Evolutionary conservation across 2,888 invertebrate genomes (phyloP), one percentile per base, ranked within the genome.

Genomic region (Herminia tarsipennalis): DNA sequence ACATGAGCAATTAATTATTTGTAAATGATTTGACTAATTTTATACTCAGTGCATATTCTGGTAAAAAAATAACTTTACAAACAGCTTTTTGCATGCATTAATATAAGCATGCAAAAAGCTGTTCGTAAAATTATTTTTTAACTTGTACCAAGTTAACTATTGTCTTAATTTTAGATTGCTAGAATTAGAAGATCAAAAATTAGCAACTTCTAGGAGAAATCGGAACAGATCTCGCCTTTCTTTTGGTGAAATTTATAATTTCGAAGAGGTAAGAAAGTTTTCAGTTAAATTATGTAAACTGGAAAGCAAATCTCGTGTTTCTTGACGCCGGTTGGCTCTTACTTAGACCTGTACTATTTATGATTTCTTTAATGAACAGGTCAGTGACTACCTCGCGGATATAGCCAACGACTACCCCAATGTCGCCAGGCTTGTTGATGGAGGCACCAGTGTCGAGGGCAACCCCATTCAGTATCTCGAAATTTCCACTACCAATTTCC

Each of bases 401-500:
- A 48, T 90, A 3, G 87, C 79, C 0, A 63, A 59, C 2, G 52
- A 59, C 3, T 78, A 75, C 53, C 83, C 86, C 2, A 52, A 81
- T 5, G 49, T 68, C 0, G 86, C 86, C 1, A 74, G 65, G 0
- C 74, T 86, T 0, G 81, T 68, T 0, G 68, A 79, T 2, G 92
- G 93, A 13, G 95, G 94, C 1, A 77, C 70, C 20, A 93, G 93
- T 41, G 83, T 86, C 40, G 92, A 94, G 81, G 92, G 92, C 1
- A 89, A 94, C 10, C 79, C 87, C 5, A 86, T 95, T 43, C 91
- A 91, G 37, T 91, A 92, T 40, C 74, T 94, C 41, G 93, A 89
- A 66, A 92, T 95, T 36, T 94, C 94, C 0, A 86, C 83, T 3
- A 86, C 89, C 12, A 85, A 87, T 34, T 84, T 83, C 55, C 72